Conservation (phyloP, 2,888 invertebrate species). For the Himalopsyche tibetana region DNA sequence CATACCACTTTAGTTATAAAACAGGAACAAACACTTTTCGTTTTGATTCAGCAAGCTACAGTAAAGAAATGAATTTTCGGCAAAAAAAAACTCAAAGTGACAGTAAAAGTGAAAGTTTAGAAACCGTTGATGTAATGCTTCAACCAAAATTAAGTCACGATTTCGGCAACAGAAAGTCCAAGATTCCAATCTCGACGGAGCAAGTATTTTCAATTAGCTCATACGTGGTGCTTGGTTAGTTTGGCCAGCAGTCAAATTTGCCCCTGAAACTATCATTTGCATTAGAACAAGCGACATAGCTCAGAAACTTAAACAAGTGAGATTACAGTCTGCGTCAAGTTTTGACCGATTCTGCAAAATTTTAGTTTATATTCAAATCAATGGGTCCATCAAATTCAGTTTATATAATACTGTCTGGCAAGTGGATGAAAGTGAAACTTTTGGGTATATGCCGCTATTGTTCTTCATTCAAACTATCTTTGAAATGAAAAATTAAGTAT, state of each 20-base stretch:
- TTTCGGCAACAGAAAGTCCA: conserved; percentile 47
- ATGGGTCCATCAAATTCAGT: conserved; percentile 29
- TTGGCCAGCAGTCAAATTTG: conserved; percentile 20
- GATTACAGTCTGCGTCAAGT: background rate
- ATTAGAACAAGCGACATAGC: background rate
- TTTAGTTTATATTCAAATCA: conserved; percentile 16
- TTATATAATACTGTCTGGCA: background rate
- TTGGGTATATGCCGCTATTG: background rate
- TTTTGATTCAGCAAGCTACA: too few relatives aligned
- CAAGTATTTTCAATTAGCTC: conserved; percentile 60
- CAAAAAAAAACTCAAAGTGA: too few relatives aligned
- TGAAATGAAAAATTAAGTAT: too few relatives aligned
- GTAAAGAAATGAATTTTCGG: too few relatives aligned
- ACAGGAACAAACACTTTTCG: too few relatives aligned
- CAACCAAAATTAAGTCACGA: conserved; percentile 35
- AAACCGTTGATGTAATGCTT: background rate
- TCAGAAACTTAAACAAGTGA: conserved; percentile 10
- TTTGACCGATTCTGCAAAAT: background rate
- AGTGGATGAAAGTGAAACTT: background rate
- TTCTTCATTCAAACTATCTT: too few relatives aligned
- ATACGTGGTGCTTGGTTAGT: conserved; percentile 50
- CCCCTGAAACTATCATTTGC: background rate
- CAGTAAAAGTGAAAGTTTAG: background rate
- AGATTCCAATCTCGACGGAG: conserved; percentile 57
- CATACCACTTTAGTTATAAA: too few relatives aligned